Evolutionary conservation across 2,113 vertebrate species (phyloP).

Genomic region (Protobothrops flavoviridis): DNA sequence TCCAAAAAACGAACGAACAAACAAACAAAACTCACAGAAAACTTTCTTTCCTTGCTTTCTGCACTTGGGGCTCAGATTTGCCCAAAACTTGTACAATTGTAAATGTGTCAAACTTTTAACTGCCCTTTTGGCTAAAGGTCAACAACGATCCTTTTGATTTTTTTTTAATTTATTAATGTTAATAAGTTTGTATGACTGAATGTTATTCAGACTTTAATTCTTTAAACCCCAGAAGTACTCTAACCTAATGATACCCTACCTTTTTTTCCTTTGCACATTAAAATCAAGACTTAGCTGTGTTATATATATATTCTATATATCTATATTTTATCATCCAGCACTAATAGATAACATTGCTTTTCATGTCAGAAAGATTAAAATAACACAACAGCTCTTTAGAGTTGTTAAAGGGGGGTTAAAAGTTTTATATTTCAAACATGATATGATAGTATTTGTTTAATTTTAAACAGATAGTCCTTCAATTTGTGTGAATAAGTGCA

Average conservation of each 20-base stretch:
- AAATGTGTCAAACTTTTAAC: conserved; percentile 85
- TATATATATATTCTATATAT: conserved; percentile 64
- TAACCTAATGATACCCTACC: conserved; percentile 42
- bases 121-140: conserved; percentile 70
- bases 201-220: conserved; percentile 80
- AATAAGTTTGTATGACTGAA: conserved; percentile 79
- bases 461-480: conserved; percentile 71
- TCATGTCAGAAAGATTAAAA: conserved; percentile 50
- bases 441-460: conserved; percentile 73
- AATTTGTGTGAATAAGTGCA: conserved; percentile 87
- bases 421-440: conserved; percentile 72
- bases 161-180: conserved; percentile 74
- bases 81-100: conserved; percentile 87
- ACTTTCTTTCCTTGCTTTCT: not conserved
- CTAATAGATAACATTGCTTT: conserved; percentile 69
- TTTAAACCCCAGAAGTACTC: conserved; percentile 68
- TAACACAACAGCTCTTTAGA: conserved; percentile 47
- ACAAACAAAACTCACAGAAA: not conserved
- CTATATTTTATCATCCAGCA: conserved; percentile 72
- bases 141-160: conserved; percentile 73
- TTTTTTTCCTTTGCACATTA: conserved; percentile 78
- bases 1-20: conserved; percentile 17
- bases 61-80: conserved; percentile 68
- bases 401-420: conserved; percentile 46
- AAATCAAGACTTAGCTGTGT: conserved; percentile 69